Evolutionary conservation across 2,797 vertebrate genomes (phyloP).

Genomic region (Helicolenus hilgendorfi): DNA sequence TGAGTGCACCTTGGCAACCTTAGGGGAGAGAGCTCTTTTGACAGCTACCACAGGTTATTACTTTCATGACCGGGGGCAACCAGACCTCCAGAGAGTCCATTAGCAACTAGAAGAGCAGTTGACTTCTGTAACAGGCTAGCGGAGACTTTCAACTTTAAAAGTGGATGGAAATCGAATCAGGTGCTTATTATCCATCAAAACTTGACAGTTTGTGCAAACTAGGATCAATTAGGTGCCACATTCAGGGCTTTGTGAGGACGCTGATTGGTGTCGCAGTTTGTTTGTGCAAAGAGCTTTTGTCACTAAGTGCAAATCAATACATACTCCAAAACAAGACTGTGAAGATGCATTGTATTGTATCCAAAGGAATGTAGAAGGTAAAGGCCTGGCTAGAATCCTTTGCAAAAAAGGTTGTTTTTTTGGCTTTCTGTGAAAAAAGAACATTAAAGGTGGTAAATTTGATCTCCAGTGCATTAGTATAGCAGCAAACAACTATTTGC

Average conservation of each 20-base stretch:
- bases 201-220: slow-evolving; percentile 34
- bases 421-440: too few relatives aligned
- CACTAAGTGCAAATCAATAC: slow-evolving; percentile 46
- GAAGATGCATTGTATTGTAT: background rate
- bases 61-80: slow-evolving; percentile 82
- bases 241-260: slow-evolving; percentile 21
- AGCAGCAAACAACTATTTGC: too few relatives aligned
- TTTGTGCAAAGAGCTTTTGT: slow-evolving; percentile 34
- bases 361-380: background rate
- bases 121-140: slow-evolving; percentile 54
- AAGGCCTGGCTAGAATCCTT: background rate
- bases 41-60: slow-evolving; percentile 85
- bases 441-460: fast-evolving
- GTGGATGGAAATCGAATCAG: slow-evolving; percentile 21
- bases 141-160: slow-evolving; percentile 58
- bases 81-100: slow-evolving; percentile 80
- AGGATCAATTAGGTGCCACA: slow-evolving; percentile 49
- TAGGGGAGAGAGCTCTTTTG: slow-evolving; percentile 68
- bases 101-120: slow-evolving; percentile 78
- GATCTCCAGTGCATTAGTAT: too few relatives aligned
- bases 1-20: slow-evolving; percentile 56
- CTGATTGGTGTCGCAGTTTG: slow-evolving; percentile 41
- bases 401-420: background rate
- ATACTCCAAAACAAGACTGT: slow-evolving; percentile 21
- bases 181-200: slow-evolving; percentile 58